Conservation (phyloP, 2,888 invertebrate genomes). For the Oligia strigilis region DNA sequence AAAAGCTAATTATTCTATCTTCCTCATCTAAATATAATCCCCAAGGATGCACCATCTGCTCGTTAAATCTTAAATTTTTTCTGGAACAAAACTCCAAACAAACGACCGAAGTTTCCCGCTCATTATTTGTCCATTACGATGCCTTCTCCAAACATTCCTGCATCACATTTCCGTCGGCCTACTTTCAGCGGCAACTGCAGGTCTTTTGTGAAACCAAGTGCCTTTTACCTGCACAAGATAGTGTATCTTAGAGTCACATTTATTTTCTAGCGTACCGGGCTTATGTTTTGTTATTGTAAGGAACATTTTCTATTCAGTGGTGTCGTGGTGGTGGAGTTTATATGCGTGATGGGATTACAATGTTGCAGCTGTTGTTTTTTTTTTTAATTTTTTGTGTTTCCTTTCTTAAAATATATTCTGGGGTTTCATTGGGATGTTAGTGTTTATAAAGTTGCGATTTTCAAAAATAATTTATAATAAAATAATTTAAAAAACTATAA, state of each 20-base stretch:
- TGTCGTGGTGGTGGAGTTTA: conserved; percentile 13
- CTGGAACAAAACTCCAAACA: not conserved
- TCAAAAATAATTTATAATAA: not conserved
- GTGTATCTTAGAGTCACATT: conserved; percentile 63
- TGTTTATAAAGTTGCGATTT: not conserved
- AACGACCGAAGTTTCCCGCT: not conserved
- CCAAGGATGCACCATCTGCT: conserved; percentile 28
- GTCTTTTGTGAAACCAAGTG: conserved; percentile 80
- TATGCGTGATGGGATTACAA: conserved; percentile 21
- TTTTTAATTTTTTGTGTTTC: not conserved
- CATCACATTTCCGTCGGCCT: conserved; percentile 73
- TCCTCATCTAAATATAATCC: not conserved
- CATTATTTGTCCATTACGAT: conserved; percentile 41
- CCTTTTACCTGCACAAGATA: conserved; percentile 80
- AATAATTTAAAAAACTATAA: not conserved
- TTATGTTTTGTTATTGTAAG: conserved; percentile 38
- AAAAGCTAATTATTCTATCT: conserved; percentile 18
- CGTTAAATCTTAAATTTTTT: not conserved
- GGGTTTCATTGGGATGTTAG: not conserved
- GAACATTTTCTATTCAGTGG: conserved; percentile 43
- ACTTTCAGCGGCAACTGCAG: conserved; percentile 75
- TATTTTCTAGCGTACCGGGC: conserved; percentile 55
- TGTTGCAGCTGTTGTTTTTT: not conserved
- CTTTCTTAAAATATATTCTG: not conserved
- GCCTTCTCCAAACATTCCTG: conserved; percentile 60